Evolutionary conservation across 2,888 invertebrate genomes (phyloP).

Genomic region (Hecatera dysodea): DNA sequence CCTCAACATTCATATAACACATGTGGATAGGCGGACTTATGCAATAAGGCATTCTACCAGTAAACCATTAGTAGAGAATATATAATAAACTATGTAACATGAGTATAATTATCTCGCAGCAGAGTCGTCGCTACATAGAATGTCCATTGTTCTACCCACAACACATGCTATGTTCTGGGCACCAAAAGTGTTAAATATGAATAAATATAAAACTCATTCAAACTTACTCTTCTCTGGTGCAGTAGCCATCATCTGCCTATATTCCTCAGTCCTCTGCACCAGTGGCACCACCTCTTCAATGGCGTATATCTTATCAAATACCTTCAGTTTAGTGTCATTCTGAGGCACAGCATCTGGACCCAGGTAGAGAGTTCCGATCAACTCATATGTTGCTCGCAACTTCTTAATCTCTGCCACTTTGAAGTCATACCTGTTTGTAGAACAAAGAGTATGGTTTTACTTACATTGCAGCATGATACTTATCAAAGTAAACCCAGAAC

Average conservation of each 20-base stretch:
- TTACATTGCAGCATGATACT: background rate
- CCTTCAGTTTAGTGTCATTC: slow-evolving; percentile 90
- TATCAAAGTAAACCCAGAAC: no score
- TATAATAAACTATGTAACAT: no score
- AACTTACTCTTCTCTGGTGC: slow-evolving; percentile 81
- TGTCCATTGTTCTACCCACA: no score
- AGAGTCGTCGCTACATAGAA: no score
- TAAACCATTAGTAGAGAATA: no score
- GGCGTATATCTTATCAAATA: slow-evolving; percentile 92
- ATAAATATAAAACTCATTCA: no score
- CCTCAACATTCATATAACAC: no score
- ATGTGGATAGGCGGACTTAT: no score
- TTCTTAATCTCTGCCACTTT: slow-evolving; percentile 87
- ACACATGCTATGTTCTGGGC: no score
- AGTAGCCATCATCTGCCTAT: slow-evolving; percentile 77
- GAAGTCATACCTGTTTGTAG: slow-evolving; percentile 89
- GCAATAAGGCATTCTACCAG: no score
- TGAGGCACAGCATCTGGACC: slow-evolving; percentile 90
- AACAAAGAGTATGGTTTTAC: background rate
- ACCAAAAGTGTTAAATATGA: no score
- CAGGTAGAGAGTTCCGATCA: slow-evolving; percentile 91
- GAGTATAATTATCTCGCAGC: no score
- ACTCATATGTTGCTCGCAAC: slow-evolving; percentile 77
- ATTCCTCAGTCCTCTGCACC: slow-evolving; percentile 82
- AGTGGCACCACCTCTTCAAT: slow-evolving; percentile 91